phyloP scores from a whole-genome alignment of 2,113 vertebrate species.

The Oryzias melastigma region DNA sequence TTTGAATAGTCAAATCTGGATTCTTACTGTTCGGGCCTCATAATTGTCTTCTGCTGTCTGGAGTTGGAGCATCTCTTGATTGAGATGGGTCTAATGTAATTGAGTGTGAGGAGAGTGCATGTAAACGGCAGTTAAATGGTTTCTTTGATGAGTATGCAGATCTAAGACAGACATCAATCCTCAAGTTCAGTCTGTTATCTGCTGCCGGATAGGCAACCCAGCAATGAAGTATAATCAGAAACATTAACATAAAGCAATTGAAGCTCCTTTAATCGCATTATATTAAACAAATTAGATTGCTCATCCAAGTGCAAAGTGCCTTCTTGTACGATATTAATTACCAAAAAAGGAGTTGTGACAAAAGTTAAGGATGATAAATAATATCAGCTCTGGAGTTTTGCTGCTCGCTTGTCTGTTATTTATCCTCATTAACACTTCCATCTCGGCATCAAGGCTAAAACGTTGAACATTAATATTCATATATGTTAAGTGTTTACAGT shows the following conservation, averaged over 20 bases:
- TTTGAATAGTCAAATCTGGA: slow-evolving; percentile 7
- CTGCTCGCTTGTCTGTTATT: slow-evolving; percentile 72
- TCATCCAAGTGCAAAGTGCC: slow-evolving; percentile 75
- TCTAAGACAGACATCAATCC: slow-evolving; percentile 69
- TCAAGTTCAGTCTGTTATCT: slow-evolving; percentile 65
- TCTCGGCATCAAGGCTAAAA: slow-evolving; percentile 67
- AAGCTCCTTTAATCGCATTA: slow-evolving; percentile 75
- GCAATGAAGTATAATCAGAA: slow-evolving; percentile 60
- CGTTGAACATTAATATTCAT: slow-evolving; percentile 80
- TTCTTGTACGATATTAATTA: slow-evolving; percentile 79
- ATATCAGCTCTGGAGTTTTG: slow-evolving; percentile 69
- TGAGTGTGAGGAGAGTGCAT: slow-evolving; percentile 39
- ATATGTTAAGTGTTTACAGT: slow-evolving; percentile 76
- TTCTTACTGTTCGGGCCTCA: background rate
- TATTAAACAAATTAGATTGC: slow-evolving; percentile 79
- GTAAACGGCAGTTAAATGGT: slow-evolving; percentile 56
- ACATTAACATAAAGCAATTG: slow-evolving; percentile 75
- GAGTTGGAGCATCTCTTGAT: background rate
- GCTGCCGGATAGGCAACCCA: slow-evolving; percentile 45
- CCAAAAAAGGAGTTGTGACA: slow-evolving; percentile 73
- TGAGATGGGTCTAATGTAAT: slow-evolving; percentile 40
- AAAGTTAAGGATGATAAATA: slow-evolving; percentile 81
- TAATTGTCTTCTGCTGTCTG: background rate
- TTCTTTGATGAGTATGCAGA: slow-evolving; percentile 54
- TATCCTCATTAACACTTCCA: slow-evolving; percentile 79